Evolutionary conservation across 2,888 invertebrate species (phyloP), one percentile per base, ranked within the genome.

Genomic region (Lycia hirtaria): DNA sequence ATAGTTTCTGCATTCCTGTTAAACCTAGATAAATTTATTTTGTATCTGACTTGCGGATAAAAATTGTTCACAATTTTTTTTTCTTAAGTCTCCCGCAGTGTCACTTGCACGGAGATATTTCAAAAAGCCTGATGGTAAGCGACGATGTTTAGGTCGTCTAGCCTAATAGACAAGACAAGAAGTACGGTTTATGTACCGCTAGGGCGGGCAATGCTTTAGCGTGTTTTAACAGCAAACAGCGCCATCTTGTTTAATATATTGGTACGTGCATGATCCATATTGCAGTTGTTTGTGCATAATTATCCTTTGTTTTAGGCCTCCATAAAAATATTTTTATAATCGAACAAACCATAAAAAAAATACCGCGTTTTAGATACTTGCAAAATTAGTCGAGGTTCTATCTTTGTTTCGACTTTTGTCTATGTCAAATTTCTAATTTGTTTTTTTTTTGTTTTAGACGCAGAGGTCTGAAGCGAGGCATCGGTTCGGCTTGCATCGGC

Each of bases 401-500:
- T n/a, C n/a, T n/a, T 26, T 10, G 4, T 10, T 26, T 12, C 32
- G 32, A n/a, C n/a, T n/a, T 14, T 32, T 4, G 32, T 32, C n/a
- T 14, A 2, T 4, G 1, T 2, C 3, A 7, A 32, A 5, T 4
- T 9, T n/a, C 4, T 28, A 6, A n/a, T 30, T 22, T 52, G 22
- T 20, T 1, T 50, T 49, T 24, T 61, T 48, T 19, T 55, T 37
- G 62, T 89, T 86, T 12, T 81, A 98, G 98, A 87, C 95, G 98
- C 65, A 95, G 96, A 64, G 95, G 96, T 41, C 94, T 95, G 20
- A 98, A 97, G 85, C 94, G 96, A 59, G 98, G 95, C 26, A 95
- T 99, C 79, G 99, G 99, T 7, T 96, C 98, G 0, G 99, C 99
- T 0, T 99, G 99, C 85, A 99, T 99, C 87, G 99, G 99, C 22